phyloP scores from a whole-genome alignment of 1,140 invertebrate species.

The Drosophila repleta region DNA sequence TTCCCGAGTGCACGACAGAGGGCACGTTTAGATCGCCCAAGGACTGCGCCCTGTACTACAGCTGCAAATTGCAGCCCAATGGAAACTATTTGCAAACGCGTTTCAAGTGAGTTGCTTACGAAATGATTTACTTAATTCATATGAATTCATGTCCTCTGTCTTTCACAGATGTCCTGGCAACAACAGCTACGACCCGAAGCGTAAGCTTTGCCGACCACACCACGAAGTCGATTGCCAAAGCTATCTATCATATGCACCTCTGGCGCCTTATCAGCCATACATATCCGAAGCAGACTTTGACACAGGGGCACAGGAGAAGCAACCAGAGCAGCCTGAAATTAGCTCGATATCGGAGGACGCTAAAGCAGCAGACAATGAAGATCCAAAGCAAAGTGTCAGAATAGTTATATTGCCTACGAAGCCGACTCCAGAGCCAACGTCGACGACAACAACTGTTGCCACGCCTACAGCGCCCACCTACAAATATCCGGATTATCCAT shows the following conservation, averaged over 20 bases:
- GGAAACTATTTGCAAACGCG: slow-evolving; percentile 79
- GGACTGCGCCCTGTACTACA: slow-evolving; percentile 82
- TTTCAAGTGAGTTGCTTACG: slow-evolving; percentile 57
- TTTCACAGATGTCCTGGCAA: slow-evolving; percentile 60
- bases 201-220: slow-evolving; percentile 53
- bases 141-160: not conserved
- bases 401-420: slow-evolving; percentile 30
- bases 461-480: not conserved
- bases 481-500: slow-evolving; percentile 15
- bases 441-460: slow-evolving; percentile 9
- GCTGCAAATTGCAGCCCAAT: slow-evolving; percentile 67
- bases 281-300: slow-evolving; percentile 43
- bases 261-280: slow-evolving; percentile 58
- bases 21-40: slow-evolving; percentile 79
- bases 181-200: slow-evolving; percentile 56
- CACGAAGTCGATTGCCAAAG: slow-evolving; percentile 51
- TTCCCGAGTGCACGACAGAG: slow-evolving; percentile 72
- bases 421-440: slow-evolving; percentile 6
- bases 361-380: not conserved
- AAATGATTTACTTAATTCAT: too few relatives aligned
- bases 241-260: slow-evolving; percentile 45
- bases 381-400: not conserved
- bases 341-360: not conserved
- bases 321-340: not conserved
- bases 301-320: not conserved